These are phyloP conservation scores for Apotomis capreana DNA, from an alignment of 2,888 invertebrate species.

Conservation along the genomic window DNA sequence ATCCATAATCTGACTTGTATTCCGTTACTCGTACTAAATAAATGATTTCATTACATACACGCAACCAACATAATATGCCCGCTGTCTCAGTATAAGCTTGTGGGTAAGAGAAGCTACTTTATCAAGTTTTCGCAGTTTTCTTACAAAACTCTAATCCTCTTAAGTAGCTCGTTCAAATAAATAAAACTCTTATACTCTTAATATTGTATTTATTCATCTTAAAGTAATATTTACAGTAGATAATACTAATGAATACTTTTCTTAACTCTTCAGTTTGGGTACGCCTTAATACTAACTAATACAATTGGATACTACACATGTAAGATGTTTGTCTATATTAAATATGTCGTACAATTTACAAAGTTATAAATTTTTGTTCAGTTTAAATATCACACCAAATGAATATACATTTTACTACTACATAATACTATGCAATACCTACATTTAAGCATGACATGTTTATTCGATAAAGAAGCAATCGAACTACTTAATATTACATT, in stretches of 20 bases:
- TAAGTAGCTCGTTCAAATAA: neutral
- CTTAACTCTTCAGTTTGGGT: slow-evolving; percentile 28
- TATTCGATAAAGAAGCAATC: neutral
- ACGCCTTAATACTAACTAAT: slow-evolving; percentile 35
- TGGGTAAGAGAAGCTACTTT: no score
- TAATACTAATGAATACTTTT: slow-evolving; percentile 36
- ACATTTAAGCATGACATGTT: neutral
- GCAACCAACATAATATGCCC: no score
- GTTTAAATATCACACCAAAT: slow-evolving; percentile 72
- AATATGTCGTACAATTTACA: neutral
- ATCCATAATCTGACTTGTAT: no score
- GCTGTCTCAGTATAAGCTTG: no score
- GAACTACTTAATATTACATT: neutral
- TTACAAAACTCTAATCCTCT: no score
- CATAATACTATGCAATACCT: neutral
- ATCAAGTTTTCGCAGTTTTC: no score
- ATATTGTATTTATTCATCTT: slow-evolving; percentile 24
- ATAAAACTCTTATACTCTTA: slow-evolving; percentile 2
- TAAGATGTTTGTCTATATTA: slow-evolving; percentile 1
- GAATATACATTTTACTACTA: slow-evolving; percentile 44
- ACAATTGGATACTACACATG: slow-evolving; percentile 33
- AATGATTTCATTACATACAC: no score
- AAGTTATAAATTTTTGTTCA: slow-evolving; percentile 7
- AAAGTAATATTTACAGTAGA: slow-evolving; percentile 29
- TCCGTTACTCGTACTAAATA: no score